These are phyloP conservation scores for Noturus placidus DNA, from an alignment of 2,113 vertebrate species.

Conservation along the genomic window DNA sequence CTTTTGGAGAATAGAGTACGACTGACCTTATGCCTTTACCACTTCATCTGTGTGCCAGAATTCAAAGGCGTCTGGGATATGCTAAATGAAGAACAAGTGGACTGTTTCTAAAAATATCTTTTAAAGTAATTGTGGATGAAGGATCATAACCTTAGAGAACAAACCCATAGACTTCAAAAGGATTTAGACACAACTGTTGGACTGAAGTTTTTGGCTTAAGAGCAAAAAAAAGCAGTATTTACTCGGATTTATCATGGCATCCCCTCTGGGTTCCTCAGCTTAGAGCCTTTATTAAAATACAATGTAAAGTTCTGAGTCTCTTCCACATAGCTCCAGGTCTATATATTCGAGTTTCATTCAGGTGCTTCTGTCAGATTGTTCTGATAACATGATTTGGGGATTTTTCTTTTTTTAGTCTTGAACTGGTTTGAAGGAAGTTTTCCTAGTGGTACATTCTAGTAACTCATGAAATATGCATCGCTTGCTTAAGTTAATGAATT, in stretches of 20 bases:
- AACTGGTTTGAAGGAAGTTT: conserved; percentile 21
- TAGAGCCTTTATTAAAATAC: conserved; percentile 19
- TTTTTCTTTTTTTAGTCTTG: conserved; percentile 15
- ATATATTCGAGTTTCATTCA: conserved; percentile 23
- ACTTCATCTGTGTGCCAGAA: not conserved
- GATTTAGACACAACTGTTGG: conserved; percentile 30
- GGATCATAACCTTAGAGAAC: not conserved
- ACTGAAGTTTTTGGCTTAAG: conserved; percentile 33
- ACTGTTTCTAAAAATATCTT: not conserved
- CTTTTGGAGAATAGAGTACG: not conserved
- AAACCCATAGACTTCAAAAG: not conserved
- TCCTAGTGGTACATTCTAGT: conserved; percentile 15
- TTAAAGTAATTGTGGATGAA: not conserved
- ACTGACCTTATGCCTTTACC: conserved; percentile 11
- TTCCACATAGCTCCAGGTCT: conserved; percentile 18
- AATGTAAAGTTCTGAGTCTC: conserved; percentile 16
- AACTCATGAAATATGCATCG: not conserved
- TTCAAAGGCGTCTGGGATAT: not conserved
- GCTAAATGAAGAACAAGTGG: not conserved
- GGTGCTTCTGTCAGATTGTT: conserved; percentile 1
- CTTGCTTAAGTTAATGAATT: conserved; percentile 21
- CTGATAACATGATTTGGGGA: conserved; percentile 13
- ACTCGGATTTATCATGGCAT: conserved; percentile 32
- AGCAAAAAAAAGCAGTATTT: conserved; percentile 18
- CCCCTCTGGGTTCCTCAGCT: conserved; percentile 24